phyloP scores from a whole-genome alignment of 2,797 vertebrate species.

The Clarias fuscus region DNA sequence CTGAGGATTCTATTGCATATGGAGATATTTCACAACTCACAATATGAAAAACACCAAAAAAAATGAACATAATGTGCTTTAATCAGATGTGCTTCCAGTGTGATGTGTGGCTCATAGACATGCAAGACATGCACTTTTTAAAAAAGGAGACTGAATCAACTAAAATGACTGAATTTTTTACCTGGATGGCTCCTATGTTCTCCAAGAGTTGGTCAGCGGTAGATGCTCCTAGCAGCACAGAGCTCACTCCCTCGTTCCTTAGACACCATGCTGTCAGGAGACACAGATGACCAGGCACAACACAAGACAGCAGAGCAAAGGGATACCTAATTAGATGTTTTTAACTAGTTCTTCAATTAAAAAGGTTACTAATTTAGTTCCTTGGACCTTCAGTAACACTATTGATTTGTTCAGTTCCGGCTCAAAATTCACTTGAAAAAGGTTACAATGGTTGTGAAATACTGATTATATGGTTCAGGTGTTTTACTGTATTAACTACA shows the following conservation, averaged over 20 bases:
- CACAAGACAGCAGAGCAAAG: neutral
- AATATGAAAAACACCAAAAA: constrained; percentile 1
- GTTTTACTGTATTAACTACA: neutral
- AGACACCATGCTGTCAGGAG: constrained; percentile 88
- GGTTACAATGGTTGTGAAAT: neutral
- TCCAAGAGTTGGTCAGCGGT: constrained; percentile 88
- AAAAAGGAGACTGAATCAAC: neutral
- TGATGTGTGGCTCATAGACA: neutral
- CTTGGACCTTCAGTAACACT: neutral
- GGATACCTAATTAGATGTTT: neutral
- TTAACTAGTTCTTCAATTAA: neutral
- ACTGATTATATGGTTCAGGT: neutral
- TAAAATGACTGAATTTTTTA: constrained; percentile 50
- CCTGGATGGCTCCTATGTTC: constrained; percentile 93
- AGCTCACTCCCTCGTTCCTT: constrained; percentile 88
- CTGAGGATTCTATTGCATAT: too few relatives aligned
- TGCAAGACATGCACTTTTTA: too few relatives aligned
- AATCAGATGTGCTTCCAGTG: constrained; percentile 11
- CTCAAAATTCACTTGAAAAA: neutral
- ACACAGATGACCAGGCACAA: constrained; percentile 14
- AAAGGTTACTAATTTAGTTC: neutral
- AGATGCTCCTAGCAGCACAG: constrained; percentile 88
- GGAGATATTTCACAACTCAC: neutral
- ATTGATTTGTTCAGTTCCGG: neutral
- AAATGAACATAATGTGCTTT: constrained; percentile 25